Evolutionary conservation across 2,888 invertebrate species (phyloP), one percentile per base, ranked within the genome.

Genomic region (Junonia oenone): DNA sequence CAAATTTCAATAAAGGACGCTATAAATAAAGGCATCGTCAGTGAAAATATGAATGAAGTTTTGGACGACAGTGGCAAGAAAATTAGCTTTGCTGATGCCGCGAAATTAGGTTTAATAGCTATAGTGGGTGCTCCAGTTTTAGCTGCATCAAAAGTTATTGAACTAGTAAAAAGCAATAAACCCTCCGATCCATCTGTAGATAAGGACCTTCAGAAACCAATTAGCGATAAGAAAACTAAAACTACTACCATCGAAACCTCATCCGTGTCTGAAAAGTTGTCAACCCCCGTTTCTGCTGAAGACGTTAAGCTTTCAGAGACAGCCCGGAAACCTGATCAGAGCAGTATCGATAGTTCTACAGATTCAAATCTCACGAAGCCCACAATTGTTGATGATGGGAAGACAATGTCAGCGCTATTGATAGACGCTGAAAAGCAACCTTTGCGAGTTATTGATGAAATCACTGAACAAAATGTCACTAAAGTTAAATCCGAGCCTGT

Each of bases 1-100:
- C 91, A 93, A 62, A 89, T 96, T 38, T 90, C 92, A n/a, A 81
- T 96, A 5, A 91, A 92, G 27, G 95, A 97, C 75, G 98, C 98
- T 0, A 91, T 98, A 33, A 78, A 92, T 8, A 93, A 92, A 65
- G 95, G 96, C 46, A 91, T 97, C 49, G 90, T 98, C 45, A 94
- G 97, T 80, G 92, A 92, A 51, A 85, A 92, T 51, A 93, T 93
- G 0, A 94, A 93, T 2, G 91, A 94, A 58, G 92, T 96, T 50
- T 91, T 90, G 62, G 93, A 94, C 68, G 90, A 91, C 63, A 81
- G 91, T 0, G 95, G 95, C 2, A 92, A 93, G 45, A 93, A 92
- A 64, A 92, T 96, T 14, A 92, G 92, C 52, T 80, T 97, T 55
- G 87, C 92, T 38, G 95, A 96, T 68, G 96, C 96, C 22, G 92